These are phyloP conservation scores for Yponomeuta plumbellus DNA, from an alignment of 2,888 invertebrate genomes.

Conservation along the genomic window DNA sequence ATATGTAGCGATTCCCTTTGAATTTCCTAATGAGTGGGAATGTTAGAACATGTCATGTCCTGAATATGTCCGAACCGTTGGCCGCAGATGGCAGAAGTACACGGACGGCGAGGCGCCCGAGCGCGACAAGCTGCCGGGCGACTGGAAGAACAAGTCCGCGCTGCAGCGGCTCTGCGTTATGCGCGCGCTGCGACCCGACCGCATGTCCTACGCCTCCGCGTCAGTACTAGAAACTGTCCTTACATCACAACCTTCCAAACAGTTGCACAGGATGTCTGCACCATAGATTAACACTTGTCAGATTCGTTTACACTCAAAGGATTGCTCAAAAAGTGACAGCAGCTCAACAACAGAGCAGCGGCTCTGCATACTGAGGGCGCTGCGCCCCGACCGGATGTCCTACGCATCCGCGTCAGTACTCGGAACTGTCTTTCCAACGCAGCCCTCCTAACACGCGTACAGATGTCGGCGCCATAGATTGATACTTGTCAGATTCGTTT, in stretches of 20 bases:
- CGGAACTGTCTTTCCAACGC: background rate
- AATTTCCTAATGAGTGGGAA: too few species aligned
- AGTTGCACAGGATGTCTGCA: too few species aligned
- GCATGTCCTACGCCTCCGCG: slow-evolving; percentile 95
- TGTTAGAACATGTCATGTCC: too few species aligned
- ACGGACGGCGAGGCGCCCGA: slow-evolving; percentile 95
- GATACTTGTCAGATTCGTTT: too few species aligned
- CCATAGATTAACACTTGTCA: too few species aligned
- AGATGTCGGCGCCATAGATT: too few species aligned
- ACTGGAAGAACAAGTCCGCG: slow-evolving; percentile 94
- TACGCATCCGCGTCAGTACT: slow-evolving; percentile 85
- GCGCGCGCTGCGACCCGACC: slow-evolving; percentile 92
- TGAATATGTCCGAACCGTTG: background rate
- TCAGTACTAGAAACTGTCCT: slow-evolving; percentile 33
- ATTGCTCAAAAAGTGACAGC: too few species aligned
- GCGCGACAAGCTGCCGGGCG: slow-evolving; percentile 94
- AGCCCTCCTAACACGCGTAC: too few species aligned
- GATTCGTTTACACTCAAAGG: too few species aligned
- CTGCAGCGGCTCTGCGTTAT: slow-evolving; percentile 94
- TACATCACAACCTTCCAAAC: too few species aligned
- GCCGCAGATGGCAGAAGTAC: slow-evolving; percentile 89
- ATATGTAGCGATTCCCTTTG: too few species aligned
- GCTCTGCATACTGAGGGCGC: slow-evolving; percentile 93
- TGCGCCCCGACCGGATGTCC: slow-evolving; percentile 95
- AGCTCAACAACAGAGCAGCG: too few species aligned